These are phyloP conservation scores for Seriola rivoliana DNA, from an alignment of 2,113 vertebrate genomes.

Conservation along the genomic window DNA sequence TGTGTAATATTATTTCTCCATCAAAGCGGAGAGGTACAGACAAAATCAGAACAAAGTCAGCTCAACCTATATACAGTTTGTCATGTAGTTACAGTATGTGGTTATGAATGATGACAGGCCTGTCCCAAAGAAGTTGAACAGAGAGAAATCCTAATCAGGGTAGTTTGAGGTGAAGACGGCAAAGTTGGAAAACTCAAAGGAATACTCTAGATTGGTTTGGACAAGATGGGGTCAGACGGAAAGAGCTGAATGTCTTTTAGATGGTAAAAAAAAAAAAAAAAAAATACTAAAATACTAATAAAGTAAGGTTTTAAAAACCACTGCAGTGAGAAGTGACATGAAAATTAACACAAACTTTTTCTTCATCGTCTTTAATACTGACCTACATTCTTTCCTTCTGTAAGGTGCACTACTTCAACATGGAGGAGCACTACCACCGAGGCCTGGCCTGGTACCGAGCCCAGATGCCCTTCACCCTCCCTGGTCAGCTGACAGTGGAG, in stretches of 20 bases:
- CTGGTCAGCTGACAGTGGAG: constrained; percentile 85
- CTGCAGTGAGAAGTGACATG: not conserved
- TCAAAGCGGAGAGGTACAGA: not conserved
- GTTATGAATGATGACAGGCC: constrained; percentile 25
- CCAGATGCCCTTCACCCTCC: constrained; percentile 85
- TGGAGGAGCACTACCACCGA: constrained; percentile 85
- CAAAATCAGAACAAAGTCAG: not conserved
- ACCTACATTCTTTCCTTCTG: not conserved
- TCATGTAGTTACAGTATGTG: not conserved
- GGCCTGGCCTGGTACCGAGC: constrained; percentile 86
- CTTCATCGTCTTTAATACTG: not conserved
- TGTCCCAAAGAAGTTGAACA: constrained; percentile 2
- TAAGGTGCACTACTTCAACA: constrained; percentile 87
- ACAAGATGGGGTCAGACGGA: constrained; percentile 20
- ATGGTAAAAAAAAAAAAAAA: no score
- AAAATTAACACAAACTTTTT: no score
- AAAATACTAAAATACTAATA: not conserved
- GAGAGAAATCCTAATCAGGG: constrained; percentile 1
- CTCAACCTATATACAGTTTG: not conserved
- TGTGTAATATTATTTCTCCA: not conserved
- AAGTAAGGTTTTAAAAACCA: not conserved
- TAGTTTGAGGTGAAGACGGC: constrained; percentile 7
- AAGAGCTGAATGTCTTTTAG: not conserved
- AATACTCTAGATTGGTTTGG: constrained; percentile 14
- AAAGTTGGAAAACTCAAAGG: constrained; percentile 3